Base-by-base conservation (phyloP, 2,888 invertebrate genomes). In the Sycophila texana region DNA sequence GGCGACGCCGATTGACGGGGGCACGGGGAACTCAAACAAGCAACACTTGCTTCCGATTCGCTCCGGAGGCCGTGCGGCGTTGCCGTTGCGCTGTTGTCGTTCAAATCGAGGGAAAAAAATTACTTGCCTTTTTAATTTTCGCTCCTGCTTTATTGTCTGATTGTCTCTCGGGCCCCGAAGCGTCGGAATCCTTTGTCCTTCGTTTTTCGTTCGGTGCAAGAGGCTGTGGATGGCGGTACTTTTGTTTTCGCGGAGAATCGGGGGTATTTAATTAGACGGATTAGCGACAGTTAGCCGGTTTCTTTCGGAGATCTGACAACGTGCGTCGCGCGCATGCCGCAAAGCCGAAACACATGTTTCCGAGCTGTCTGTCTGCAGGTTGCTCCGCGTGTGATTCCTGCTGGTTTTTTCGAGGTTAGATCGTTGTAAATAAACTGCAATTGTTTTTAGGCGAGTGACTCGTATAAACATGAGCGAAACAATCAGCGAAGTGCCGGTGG, bases 381-480 rank as follows among this genome's bases (percentile, higher is more conserved):
- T 53, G 53, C n/a, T 60, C 16, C 26, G n/a, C 30, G n/a, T 61
- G 30, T 61, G 26, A 10, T 16, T 26, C n/a, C 16, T 26, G 16
- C 30, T n/a, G n/a, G n/a, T 18, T 4, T 49, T 1, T 39, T 18
- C 7, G 57, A 47, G 30, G 20, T 39, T 30, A 30, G 26, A 68
- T 14, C 57, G 57, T 18, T 18, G 39, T 67, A 20, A 67, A n/a
- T 63, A 39, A 18, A 63, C 61, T 61, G 30, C 16, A 22, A 55
- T 57, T 57, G n/a, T 68, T 51, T 61, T 53, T 53, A 20, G 39
- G 65, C 55, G 1, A 14, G 16, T 4, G n/a, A 12, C 4, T n/a
- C 0, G 18, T 49, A n/a, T n/a, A 63, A 70, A 76, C 47, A 76
- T 80, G 79, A 80, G 72, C 51, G 76, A 80, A 72, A 49, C 2